Evolutionary conservation across 2,113 vertebrate species (phyloP), one percentile per base, ranked within the genome.

Genomic region (Hydropotes inermis): DNA sequence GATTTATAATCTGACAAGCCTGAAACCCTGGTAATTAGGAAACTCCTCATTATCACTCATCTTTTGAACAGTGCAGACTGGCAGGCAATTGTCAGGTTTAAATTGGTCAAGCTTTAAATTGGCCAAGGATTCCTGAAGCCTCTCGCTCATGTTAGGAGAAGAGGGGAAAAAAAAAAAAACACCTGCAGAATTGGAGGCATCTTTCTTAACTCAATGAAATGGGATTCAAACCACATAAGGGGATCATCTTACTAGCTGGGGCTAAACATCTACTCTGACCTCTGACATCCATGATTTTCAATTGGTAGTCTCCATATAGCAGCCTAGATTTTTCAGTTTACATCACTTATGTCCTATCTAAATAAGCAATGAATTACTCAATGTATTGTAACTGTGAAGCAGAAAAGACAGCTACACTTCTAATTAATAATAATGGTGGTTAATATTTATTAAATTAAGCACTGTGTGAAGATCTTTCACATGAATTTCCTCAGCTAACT

Each of bases 1-100:
- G 78, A 85, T 87, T 89, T 89, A 57, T 89, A 96, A 95, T 92
- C 55, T 90, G 95, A 95, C 97, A 96, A 97, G 89, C 74, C 64
- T 86, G 87, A 82, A 95, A 50, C 89, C 43, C 50, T 36, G 33
- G 54, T 88, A 89, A 96, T 98, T 95, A 95, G 95, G 64, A 94
- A 89, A 67, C 76, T 94, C 92, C 74, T 98, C 52, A 92, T 97
- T 97, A 97, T 96, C 79, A 79, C 67, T 93, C 87, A 96, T 91
- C 87, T 96, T 90, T 43, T 96, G 83, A 97, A 93, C 33, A 91
- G 27, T 58, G 50, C 27, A 92, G 91, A 91, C 89, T 91, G 57
- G 92, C 89, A 97, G 86, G 47, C 78, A 82, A 87, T 92, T 96
- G 97, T 95, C 84, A 94, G 64, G 61, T 94, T 87, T 50, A 74